Conservation (phyloP, 2,888 invertebrate genomes). For the Trissoscelio sp. region DNA sequence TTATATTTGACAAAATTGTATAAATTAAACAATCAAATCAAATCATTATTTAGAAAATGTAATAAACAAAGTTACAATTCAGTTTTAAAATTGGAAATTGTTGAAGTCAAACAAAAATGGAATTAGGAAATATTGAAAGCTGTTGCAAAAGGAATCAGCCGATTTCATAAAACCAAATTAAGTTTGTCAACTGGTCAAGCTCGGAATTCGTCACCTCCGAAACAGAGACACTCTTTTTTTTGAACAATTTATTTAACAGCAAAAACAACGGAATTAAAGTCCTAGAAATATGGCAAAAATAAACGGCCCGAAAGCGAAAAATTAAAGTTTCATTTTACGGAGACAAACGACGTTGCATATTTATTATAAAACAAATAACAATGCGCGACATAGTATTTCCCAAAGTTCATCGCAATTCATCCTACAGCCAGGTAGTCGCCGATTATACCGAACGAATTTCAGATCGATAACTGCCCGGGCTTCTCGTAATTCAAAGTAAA, state of each 20-base stretch:
- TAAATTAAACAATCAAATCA: too few relatives aligned
- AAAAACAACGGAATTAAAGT: conserved; percentile 29
- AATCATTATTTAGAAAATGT: too few relatives aligned
- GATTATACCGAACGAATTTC: conserved; percentile 63
- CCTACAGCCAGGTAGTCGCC: conserved; percentile 42
- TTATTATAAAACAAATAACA: conserved; percentile 60
- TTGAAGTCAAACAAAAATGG: too few relatives aligned
- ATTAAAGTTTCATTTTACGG: conserved; percentile 47
- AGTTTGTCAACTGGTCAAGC: too few relatives aligned
- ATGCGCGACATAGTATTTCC: conserved; percentile 44
- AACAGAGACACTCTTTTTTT: too few relatives aligned
- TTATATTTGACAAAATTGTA: too few relatives aligned
- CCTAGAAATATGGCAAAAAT: conserved; percentile 29
- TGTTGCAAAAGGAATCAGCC: too few relatives aligned
- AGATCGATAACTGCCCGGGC: conserved; percentile 64
- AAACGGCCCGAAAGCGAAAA: conserved; percentile 40
- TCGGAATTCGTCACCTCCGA: too few relatives aligned
- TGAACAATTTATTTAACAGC: conserved; percentile 34
- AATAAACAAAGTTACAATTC: too few relatives aligned
- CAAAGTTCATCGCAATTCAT: conserved; percentile 59
- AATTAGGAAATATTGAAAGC: too few relatives aligned
- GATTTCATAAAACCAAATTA: too few relatives aligned
- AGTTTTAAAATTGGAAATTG: too few relatives aligned
- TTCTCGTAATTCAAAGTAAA: conserved; percentile 62
- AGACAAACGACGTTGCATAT: conserved; percentile 48